Conservation (phyloP, 2,113 vertebrate genomes). For the Drymodes brunneopygia region DNA sequence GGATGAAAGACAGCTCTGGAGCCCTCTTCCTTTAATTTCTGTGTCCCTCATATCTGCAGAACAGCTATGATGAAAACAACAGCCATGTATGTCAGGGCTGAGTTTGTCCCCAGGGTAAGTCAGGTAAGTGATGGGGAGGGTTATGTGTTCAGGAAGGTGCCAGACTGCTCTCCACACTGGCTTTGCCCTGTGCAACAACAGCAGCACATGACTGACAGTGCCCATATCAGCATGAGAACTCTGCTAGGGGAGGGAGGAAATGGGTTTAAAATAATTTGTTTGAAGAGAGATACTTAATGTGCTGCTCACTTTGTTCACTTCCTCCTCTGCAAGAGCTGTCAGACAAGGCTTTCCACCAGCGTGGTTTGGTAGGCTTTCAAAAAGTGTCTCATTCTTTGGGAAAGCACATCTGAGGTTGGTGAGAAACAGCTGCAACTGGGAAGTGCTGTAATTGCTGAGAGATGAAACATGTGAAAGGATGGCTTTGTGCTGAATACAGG, state of each 20-base stretch:
- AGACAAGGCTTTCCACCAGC: background rate
- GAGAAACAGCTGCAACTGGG: background rate
- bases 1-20: background rate
- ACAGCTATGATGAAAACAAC: background rate
- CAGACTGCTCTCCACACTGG: background rate
- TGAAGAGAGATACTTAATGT: background rate
- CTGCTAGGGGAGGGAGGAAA: background rate
- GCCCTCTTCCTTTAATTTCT: background rate
- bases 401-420: background rate
- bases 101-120: background rate
- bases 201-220: background rate
- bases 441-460: background rate
- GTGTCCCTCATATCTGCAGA: background rate
- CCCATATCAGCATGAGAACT: background rate
- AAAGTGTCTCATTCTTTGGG: background rate
- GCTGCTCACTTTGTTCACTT: background rate
- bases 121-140: background rate
- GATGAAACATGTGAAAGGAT: background rate
- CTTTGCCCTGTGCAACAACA: background rate
- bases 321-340: background rate
- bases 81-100: background rate
- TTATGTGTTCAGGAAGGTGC: background rate
- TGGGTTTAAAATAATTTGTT: background rate
- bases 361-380: background rate
- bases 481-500: background rate